phyloP scores from a whole-genome alignment of 2,888 invertebrate genomes.

The Leptothorax acervorum region DNA sequence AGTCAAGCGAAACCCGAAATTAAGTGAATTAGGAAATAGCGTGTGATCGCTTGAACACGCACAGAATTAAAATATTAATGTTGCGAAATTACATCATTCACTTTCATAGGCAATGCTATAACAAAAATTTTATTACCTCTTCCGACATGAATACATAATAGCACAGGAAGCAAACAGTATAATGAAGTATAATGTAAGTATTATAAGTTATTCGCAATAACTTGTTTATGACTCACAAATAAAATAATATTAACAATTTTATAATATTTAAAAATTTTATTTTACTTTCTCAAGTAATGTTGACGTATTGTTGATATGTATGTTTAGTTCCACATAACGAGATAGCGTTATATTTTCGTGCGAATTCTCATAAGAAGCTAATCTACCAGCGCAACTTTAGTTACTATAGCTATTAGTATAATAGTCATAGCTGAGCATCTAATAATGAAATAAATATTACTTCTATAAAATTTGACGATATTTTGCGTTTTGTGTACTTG shows the following conservation, averaged over 20 bases:
- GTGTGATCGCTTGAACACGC: not conserved
- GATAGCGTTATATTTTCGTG: not conserved
- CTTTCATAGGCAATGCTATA: not conserved
- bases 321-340: not conserved
- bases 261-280: not conserved
- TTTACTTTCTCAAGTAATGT: not conserved
- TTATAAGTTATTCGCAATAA: not conserved
- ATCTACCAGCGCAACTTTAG: not conserved
- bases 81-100: constrained; percentile 4
- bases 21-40: constrained; percentile 20
- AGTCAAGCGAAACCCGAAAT: not conserved
- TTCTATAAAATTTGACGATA: not conserved
- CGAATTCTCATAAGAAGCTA: not conserved
- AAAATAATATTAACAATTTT: not conserved
- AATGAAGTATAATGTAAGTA: not conserved
- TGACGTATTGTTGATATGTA: not conserved
- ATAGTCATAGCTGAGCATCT: not conserved
- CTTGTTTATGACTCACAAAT: constrained; percentile 1
- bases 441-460: constrained; percentile 9
- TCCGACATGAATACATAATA: not conserved
- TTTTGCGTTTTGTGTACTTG: not conserved
- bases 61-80: constrained; percentile 26
- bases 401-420: not conserved
- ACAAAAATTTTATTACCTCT: constrained; percentile 13
- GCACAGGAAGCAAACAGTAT: not conserved